Evolutionary conservation across 1,140 invertebrate species (phyloP).

Genomic region (Microvelia longipes): DNA sequence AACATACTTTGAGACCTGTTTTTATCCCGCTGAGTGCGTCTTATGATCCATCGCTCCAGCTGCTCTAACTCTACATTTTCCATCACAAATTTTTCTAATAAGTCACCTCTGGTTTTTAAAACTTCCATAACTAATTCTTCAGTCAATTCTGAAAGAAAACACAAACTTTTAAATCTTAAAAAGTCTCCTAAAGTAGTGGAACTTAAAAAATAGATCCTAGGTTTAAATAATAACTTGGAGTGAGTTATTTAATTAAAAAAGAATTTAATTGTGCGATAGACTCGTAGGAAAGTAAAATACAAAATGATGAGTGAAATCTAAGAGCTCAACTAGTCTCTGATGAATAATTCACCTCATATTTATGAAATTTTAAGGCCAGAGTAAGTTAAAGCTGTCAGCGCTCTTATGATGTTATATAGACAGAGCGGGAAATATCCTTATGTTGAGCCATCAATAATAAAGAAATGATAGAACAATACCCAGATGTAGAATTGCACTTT

Average conservation of each 20-base stretch:
- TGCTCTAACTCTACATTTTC: conserved; percentile 38
- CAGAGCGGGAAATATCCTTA: too few species aligned
- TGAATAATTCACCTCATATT: too few species aligned
- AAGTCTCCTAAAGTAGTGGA: too few species aligned
- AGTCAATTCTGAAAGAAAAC: conserved; percentile 14
- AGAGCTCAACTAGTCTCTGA: not conserved
- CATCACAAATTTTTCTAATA: conserved; percentile 39
- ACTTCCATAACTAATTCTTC: conserved; percentile 32
- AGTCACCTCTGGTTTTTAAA: conserved; percentile 37
- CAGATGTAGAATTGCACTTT: too few species aligned
- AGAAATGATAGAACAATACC: too few species aligned
- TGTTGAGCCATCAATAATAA: too few species aligned
- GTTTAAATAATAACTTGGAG: not conserved
- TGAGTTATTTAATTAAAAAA: not conserved
- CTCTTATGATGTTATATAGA: too few species aligned
- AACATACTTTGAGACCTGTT: conserved; percentile 20
- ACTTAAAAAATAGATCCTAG: not conserved
- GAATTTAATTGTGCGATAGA: not conserved
- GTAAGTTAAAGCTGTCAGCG: too few species aligned
- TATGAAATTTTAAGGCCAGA: too few species aligned
- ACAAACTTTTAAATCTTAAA: not conserved
- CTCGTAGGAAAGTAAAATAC: not conserved
- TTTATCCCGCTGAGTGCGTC: conserved; percentile 35
- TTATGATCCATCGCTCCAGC: conserved; percentile 42
- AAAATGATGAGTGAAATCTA: not conserved